Evolutionary conservation across 2,113 vertebrate species (phyloP).

Genomic region (Dromaius novaehollandiae): DNA sequence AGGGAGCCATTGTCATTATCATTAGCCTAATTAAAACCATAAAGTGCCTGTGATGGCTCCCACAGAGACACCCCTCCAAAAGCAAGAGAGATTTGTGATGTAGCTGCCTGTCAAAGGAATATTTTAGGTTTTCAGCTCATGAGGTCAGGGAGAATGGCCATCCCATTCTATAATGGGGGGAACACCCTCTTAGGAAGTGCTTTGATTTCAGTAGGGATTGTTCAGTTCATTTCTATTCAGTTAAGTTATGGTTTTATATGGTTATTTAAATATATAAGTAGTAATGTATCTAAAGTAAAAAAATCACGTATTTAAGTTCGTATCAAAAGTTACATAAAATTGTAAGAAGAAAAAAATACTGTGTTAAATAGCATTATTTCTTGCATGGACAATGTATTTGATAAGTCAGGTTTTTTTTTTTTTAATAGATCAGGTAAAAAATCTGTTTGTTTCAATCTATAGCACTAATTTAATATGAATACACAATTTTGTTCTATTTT

Average conservation of each 20-base stretch:
- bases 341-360: neutral
- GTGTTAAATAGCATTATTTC: neutral
- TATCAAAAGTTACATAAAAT: neutral
- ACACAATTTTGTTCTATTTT: neutral
- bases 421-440: neutral
- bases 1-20: neutral
- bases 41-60: neutral
- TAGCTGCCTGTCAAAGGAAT: neutral
- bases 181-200: neutral
- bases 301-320: neutral
- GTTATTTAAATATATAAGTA: neutral
- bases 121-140: neutral
- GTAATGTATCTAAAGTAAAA: neutral
- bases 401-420: neutral
- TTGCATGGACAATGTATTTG: neutral
- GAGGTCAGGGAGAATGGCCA: neutral
- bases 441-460: neutral
- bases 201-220: neutral
- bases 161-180: rapidly evolving
- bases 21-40: no score
- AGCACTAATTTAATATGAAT: neutral
- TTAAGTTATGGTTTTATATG: neutral
- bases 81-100: neutral
- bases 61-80: neutral
- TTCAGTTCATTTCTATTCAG: neutral